phyloP scores from a whole-genome alignment of 2,113 vertebrate genomes.

The Caloenas nicobarica region DNA sequence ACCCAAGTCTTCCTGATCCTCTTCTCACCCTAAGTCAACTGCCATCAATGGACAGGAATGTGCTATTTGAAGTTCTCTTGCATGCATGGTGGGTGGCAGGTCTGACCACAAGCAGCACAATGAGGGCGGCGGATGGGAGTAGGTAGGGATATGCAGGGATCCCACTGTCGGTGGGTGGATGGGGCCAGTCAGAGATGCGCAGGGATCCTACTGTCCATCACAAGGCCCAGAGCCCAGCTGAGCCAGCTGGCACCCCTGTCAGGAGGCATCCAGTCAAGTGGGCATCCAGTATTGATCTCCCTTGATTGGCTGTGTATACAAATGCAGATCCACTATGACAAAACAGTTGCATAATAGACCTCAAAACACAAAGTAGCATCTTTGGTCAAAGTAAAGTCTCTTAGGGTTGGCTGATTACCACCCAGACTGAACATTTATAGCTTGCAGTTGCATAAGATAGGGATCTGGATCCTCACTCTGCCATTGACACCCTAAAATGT shows the following conservation, averaged over 20 bases:
- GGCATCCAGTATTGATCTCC: neutral
- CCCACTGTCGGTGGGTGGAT: neutral
- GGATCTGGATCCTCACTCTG: neutral
- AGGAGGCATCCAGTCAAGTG: neutral
- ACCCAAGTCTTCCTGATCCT: neutral
- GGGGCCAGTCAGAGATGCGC: neutral
- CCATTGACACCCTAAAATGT: neutral
- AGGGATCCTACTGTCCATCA: neutral
- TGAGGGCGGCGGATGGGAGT: rapidly evolving
- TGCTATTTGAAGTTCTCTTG: neutral
- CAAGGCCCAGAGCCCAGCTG: neutral
- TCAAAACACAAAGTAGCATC: neutral
- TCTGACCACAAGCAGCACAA: neutral
- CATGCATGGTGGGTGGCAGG: rapidly evolving
- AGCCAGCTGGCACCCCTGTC: neutral
- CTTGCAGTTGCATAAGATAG: neutral
- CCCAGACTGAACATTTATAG: neutral
- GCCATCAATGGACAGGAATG: neutral
- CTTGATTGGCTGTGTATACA: neutral
- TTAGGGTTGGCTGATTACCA: neutral
- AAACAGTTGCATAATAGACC: neutral
- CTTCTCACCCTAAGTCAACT: neutral
- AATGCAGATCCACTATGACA: neutral
- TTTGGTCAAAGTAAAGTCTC: neutral
- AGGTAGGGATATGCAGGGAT: neutral